A percentile compares a stretch with the other conserved stretches of the same genome.
Evolutionary conservation across 2,888 invertebrate species (phyloP).

Genomic region (Epinotia brunnichana): DNA sequence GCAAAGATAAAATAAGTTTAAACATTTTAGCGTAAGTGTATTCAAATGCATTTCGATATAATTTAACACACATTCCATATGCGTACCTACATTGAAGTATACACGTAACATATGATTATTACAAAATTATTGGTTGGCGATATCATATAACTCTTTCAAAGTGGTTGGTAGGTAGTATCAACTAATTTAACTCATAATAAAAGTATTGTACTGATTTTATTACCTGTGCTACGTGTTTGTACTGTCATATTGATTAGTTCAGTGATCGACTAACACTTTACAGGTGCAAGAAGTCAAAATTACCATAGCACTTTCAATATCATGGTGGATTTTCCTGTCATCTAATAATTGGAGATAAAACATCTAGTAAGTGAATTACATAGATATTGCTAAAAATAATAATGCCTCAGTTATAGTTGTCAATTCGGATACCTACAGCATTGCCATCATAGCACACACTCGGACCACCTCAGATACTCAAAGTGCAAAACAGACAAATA

Average conservation of each 20-base stretch:
- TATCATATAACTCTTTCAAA: conserved; percentile 4
- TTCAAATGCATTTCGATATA: neutral
- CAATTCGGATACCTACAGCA: neutral
- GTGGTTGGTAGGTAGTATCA: conserved; percentile 10
- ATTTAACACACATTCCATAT: neutral
- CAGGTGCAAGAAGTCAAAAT: conserved; percentile 59
- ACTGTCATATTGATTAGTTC: conserved; percentile 24
- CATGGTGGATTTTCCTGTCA: conserved; percentile 19
- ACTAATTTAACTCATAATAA: neutral
- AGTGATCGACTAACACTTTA: conserved; percentile 12
- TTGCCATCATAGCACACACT: neutral
- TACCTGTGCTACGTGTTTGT: conserved; percentile 15
- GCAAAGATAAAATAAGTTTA: neutral
- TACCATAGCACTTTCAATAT: conserved; percentile 68
- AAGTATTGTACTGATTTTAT: conserved; percentile 16
- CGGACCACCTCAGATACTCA: too few species aligned
- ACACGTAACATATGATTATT: neutral
- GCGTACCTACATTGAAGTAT: too few species aligned
- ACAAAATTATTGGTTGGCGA: conserved; percentile 20
- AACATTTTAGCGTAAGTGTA: conserved; percentile 10
- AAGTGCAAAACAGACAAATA: too few species aligned
- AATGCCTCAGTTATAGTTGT: neutral
- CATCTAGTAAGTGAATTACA: neutral
- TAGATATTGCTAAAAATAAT: neutral
- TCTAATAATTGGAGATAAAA: neutral